Conservation (phyloP, 2,888 invertebrate species). For the Folsomia manolachei region DNA sequence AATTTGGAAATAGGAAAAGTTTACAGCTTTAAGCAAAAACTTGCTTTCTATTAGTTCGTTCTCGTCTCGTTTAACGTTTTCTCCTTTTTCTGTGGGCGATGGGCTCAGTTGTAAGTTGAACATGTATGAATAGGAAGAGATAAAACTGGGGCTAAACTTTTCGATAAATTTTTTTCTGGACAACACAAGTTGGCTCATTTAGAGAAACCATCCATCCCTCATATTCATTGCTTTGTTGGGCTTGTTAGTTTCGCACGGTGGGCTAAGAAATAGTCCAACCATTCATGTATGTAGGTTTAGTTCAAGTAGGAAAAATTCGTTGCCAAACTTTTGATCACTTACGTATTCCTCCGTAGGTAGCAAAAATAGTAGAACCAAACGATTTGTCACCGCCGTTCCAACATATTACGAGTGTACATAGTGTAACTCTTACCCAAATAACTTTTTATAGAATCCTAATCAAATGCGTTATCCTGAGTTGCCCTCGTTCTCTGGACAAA, state of each 20-base stretch:
- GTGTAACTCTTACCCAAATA: no score
- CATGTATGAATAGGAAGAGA: background rate
- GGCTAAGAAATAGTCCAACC: no score
- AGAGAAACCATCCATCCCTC: background rate
- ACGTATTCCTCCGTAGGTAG: no score
- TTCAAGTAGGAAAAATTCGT: background rate
- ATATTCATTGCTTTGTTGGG: background rate
- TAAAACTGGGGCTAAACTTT: background rate
- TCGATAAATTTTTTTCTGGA: background rate
- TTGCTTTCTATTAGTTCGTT: background rate
- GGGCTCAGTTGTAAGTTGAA: background rate
- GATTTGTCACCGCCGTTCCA: no score
- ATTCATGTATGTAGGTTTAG: no score
- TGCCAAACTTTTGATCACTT: background rate
- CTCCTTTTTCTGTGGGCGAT: background rate
- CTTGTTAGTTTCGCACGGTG: background rate
- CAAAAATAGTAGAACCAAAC: no score
- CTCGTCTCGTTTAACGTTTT: background rate
- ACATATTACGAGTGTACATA: no score
- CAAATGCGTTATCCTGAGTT: no score
- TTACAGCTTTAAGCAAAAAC: background rate
- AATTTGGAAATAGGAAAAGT: slow-evolving; percentile 8
- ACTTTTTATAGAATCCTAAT: no score
- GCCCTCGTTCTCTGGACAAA: no score
- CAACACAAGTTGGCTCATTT: slow-evolving; percentile 4